Conservation (phyloP, 2,113 vertebrate genomes). For the Puffinus mauretanicus region DNA sequence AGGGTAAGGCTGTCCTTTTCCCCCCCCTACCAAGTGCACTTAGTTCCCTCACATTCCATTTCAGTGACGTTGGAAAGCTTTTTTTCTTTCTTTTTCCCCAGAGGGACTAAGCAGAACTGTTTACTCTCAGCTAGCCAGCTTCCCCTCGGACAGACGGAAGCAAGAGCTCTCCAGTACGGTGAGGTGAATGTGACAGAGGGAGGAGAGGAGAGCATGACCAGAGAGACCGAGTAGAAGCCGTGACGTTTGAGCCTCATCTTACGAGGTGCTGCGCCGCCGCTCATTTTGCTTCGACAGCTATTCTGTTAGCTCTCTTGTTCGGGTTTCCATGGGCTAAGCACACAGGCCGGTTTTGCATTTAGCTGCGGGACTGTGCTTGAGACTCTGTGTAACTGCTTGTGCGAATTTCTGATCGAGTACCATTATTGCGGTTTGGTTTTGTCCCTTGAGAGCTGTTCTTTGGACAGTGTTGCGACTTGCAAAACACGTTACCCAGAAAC, state of each 20-base stretch:
- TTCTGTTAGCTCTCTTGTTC: background rate
- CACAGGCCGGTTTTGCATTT: background rate
- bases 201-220: background rate
- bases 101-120: constrained; percentile 17
- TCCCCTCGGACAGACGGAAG: background rate
- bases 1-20: background rate
- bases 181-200: background rate
- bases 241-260: background rate
- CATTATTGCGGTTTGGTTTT: background rate
- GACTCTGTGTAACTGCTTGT: background rate
- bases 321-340: background rate
- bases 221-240: background rate
- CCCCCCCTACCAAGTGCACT: background rate
- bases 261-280: background rate
- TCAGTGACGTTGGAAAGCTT: background rate
- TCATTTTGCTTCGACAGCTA: rapidly evolving
- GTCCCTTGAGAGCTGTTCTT: background rate
- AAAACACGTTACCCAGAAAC: background rate
- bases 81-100: background rate
- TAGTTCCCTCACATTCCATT: constrained; percentile 26
- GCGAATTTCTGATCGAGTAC: background rate
- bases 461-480: background rate
- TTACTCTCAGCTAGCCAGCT: background rate
- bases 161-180: background rate
- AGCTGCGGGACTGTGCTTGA: background rate